Base-by-base conservation (phyloP, 2,888 invertebrate genomes). In the Epirrhoe alternata region DNA sequence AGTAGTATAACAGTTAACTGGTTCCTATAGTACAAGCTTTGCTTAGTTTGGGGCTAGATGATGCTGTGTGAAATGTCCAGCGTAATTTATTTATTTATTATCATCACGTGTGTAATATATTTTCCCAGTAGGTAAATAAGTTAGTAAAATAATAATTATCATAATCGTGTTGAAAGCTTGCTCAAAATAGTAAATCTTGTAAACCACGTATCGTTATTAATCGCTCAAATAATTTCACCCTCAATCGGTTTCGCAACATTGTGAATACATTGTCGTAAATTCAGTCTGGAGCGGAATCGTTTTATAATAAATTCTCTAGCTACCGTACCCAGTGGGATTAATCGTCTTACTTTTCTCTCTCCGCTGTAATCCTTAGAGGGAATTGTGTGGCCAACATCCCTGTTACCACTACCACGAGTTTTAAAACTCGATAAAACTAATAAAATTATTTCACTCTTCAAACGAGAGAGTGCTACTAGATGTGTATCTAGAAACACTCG, bases 341-440 rank as follows among this genome's bases (percentile, higher is more conserved):
- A 91, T 92, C 90, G 90, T 87, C 91, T 90, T 90, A 90, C 90
- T 92, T 92, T 90, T 89, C 89, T 90, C 89, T 89, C 88, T 84
- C 83, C 74, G 76, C 83, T 82, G 82, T 90, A 89, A 92, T 90
- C 89, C 90, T 85, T 86, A 79, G 81, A 83, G 90, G 88, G 90
- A 89, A 89, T 90, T 88, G 88, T 90, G 87, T 86, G 88, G 86
- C 86, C 82, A 87, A 83, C 83, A 86, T 84, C 79, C 78, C 81
- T 83, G 80, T 77, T 80, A 77, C 85, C 85, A 75, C 83, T 86
- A 85, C 88, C 78, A 85, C 77, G 73, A 74, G 77, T 73, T 71
- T 69, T 72, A 69, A 65, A 76, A 75, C 72, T 76, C 79, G 76
- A 72, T 45, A 49, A 57, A 66, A 51, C 64, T 38, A 62, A 69